Evolutionary conservation across 2,797 vertebrate species (phyloP).

Genomic region (Trachops cirrhosus): DNA sequence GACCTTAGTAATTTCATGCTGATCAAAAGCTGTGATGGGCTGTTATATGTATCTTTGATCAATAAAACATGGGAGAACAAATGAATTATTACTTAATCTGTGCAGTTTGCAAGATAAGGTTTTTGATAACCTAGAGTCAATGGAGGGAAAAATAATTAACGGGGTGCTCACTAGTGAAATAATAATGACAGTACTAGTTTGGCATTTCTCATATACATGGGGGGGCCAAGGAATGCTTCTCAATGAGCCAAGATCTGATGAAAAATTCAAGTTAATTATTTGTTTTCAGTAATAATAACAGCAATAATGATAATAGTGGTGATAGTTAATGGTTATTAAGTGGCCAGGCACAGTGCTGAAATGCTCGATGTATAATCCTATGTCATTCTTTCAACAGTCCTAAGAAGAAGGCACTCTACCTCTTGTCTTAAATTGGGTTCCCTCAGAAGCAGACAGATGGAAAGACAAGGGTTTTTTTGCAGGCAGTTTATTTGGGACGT

Average conservation of each 20-base stretch:
- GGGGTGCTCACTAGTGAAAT: neutral
- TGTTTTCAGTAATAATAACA: neutral
- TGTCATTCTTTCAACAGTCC: neutral
- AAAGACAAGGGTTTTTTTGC: neutral
- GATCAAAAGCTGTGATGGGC: constrained; percentile 61
- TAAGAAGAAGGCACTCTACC: neutral
- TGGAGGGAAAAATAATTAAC: constrained; percentile 45
- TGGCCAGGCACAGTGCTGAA: neutral
- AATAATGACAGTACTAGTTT: neutral
- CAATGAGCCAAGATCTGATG: neutral
- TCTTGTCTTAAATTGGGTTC: neutral
- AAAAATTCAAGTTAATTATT: neutral
- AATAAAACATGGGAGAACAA: constrained; percentile 68
- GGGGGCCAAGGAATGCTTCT: neutral
- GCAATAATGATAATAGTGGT: neutral
- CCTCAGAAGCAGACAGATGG: neutral
- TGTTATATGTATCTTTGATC: constrained; percentile 66
- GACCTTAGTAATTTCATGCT: constrained; percentile 51
- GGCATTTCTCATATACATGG: neutral
- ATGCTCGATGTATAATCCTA: neutral
- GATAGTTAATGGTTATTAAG: neutral
- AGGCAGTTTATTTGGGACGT: neutral
- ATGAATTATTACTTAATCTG: constrained; percentile 74
- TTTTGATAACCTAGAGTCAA: constrained; percentile 63
- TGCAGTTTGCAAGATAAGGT: constrained; percentile 60